A percentile compares a stretch with the other conserved stretches of the same genome.
Conservation (phyloP, 2,113 vertebrate genomes). For the Ageneiosus marmoratus region DNA sequence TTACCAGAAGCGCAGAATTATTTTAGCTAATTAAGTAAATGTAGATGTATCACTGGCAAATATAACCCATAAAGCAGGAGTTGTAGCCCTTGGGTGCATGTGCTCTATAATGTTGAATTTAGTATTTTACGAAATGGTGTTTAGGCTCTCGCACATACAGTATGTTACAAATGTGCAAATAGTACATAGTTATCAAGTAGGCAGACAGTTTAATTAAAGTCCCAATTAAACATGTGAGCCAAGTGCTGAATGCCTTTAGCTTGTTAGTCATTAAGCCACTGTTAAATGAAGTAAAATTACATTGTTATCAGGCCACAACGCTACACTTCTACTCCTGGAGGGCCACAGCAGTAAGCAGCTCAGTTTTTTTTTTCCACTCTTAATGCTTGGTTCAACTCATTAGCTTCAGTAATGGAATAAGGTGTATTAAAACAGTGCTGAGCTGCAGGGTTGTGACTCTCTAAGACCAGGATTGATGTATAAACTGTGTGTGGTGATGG, state of each 20-base stretch:
- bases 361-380: not conserved
- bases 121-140: not conserved
- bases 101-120: not conserved
- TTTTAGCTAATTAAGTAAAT: not conserved
- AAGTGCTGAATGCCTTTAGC: constrained; percentile 2
- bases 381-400: constrained; percentile 22
- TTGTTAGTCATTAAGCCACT: constrained; percentile 16
- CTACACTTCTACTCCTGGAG: constrained; percentile 5
- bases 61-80: not conserved
- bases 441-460: not conserved
- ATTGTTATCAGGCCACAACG: constrained; percentile 25
- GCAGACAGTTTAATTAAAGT: constrained; percentile 32
- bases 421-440: constrained; percentile 16
- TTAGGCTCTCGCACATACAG: not conserved
- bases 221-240: constrained; percentile 13
- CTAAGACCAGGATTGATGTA: not conserved
- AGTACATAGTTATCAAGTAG: constrained; percentile 3
- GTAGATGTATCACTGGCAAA: not conserved
- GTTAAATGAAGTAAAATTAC: constrained; percentile 24
- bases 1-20: not conserved
- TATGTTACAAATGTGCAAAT: constrained; percentile 13
- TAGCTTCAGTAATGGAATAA: constrained; percentile 24
- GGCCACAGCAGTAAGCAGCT: not conserved
- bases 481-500: not conserved
- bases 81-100: constrained; percentile 6